Conservation (phyloP, 2,113 vertebrate species). For the Nycticryphes semicollaris region DNA sequence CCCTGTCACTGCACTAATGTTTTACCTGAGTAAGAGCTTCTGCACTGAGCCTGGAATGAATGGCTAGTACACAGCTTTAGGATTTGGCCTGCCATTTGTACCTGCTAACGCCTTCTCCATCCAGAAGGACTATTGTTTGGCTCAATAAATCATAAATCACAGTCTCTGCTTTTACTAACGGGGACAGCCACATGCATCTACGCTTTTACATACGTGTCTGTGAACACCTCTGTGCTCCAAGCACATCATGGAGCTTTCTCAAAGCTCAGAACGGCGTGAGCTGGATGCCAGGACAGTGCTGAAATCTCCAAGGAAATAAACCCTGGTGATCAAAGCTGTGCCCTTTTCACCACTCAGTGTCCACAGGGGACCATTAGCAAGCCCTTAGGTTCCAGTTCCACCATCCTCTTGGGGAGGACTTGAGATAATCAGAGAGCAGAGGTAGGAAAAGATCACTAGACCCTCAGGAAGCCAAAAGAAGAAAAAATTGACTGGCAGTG, state of each 20-base stretch:
- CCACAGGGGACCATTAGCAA: background rate
- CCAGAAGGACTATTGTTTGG: background rate
- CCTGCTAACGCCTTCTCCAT: background rate
- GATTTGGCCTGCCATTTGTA: background rate
- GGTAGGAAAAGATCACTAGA: background rate
- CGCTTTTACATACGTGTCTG: background rate
- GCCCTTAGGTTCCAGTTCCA: background rate
- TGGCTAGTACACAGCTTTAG: background rate
- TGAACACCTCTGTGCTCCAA: background rate
- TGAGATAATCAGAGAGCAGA: background rate
- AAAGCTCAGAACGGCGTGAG: background rate
- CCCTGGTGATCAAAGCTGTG: background rate
- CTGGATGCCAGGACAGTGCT: background rate
- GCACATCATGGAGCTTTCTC: background rate
- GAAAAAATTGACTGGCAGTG: background rate
- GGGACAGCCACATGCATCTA: background rate
- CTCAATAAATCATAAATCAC: slow-evolving; percentile 6
- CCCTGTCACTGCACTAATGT: background rate
- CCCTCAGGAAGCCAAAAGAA: background rate
- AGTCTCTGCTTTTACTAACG: background rate
- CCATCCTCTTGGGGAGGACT: background rate
- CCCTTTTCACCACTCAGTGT: background rate
- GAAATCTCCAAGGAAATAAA: background rate
- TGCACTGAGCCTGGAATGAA: background rate
- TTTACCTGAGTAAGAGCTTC: background rate